Conservation (phyloP, 2,113 vertebrate species). For the Thryonomys swinderianus region DNA sequence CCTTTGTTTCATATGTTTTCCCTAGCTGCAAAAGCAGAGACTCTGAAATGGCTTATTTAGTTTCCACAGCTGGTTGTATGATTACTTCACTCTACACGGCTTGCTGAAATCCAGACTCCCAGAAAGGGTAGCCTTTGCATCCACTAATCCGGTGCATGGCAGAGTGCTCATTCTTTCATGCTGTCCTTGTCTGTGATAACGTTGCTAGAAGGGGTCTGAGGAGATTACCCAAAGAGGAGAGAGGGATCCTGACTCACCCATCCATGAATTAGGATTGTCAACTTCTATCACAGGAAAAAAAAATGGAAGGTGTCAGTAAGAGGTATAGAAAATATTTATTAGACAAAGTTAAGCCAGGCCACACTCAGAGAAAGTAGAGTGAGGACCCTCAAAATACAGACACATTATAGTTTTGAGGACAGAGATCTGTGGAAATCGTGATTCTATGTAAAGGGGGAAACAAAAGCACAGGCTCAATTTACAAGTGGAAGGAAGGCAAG, state of each 20-base stretch:
- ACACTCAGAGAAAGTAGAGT: background rate
- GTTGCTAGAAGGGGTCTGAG: background rate
- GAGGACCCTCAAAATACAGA: background rate
- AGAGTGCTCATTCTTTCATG: background rate
- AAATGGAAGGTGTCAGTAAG: background rate
- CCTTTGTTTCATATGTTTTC: slow-evolving; percentile 55
- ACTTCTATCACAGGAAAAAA: background rate
- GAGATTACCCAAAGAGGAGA: background rate
- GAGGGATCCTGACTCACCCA: background rate
- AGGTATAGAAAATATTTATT: background rate
- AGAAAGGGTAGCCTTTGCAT: slow-evolving; percentile 13
- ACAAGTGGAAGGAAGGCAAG: background rate
- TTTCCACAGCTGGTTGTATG: slow-evolving; percentile 56
- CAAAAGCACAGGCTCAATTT: background rate
- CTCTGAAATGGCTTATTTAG: slow-evolving; percentile 38
- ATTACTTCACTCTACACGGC: slow-evolving; percentile 50
- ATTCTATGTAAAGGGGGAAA: background rate
- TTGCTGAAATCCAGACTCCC: slow-evolving; percentile 44
- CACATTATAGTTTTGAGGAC: background rate
- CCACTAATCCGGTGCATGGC: background rate
- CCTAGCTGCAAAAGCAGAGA: slow-evolving; percentile 57
- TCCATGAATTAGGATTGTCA: background rate
- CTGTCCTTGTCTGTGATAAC: background rate
- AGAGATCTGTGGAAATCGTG: background rate
- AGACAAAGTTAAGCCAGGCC: background rate